Conservation (phyloP, 2,888 invertebrate genomes). For the Tubulanus polymorphus region DNA sequence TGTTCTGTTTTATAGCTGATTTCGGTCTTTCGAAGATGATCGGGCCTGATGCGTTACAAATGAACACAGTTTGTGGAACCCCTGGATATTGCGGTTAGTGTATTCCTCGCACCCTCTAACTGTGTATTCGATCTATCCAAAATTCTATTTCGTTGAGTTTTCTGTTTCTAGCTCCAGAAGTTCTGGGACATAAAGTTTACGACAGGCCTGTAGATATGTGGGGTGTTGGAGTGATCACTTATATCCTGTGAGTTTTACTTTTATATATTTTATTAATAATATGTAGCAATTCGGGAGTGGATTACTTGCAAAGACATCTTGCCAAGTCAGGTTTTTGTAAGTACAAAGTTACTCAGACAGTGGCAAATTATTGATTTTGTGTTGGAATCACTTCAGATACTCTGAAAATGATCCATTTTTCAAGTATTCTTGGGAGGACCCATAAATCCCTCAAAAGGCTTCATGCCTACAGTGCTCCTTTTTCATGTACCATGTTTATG, state of each 20-base stretch:
- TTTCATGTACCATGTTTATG: too few species aligned
- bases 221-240: conserved; percentile 51
- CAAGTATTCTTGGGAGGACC: too few species aligned
- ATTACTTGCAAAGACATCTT: too few species aligned
- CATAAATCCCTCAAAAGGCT: too few species aligned
- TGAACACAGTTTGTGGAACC: conserved; percentile 56
- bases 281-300: too few species aligned
- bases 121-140: not conserved
- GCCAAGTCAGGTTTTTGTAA: too few species aligned
- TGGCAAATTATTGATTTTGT: too few species aligned
- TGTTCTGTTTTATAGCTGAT: conserved; percentile 47
- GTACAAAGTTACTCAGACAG: too few species aligned
- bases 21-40: conserved; percentile 57
- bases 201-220: conserved; percentile 44
- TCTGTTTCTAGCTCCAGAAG: conserved; percentile 45
- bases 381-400: too few species aligned
- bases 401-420: too few species aligned
- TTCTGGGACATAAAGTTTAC: conserved; percentile 35
- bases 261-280: too few species aligned
- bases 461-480: too few species aligned
- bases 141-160: not conserved
- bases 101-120: not conserved
- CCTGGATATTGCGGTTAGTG: conserved; percentile 55
- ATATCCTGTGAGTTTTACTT: conserved; percentile 48
- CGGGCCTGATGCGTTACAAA: conserved; percentile 45